Percentiles rank a stretch among this genome's conserved stretches.
phyloP scores from a whole-genome alignment of 2,797 vertebrate species.

The Pogoniulus pusillus region DNA sequence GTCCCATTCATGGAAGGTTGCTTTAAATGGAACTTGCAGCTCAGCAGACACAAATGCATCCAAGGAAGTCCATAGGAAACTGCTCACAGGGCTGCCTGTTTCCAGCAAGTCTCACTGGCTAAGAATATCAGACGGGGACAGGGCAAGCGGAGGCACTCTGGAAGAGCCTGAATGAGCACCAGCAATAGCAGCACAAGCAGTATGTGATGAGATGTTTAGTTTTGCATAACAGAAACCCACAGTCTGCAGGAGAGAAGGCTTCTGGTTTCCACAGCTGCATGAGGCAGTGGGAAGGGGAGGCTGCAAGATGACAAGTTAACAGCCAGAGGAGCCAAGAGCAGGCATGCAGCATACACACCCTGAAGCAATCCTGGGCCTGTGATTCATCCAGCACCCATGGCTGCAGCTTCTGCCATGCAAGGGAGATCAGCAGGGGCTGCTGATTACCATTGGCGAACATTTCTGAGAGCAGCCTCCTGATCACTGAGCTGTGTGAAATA shows the following conservation, averaged over 20 bases:
- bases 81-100: neutral
- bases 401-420: fast-evolving
- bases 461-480: neutral
- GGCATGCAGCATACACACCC: fast-evolving
- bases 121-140: neutral
- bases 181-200: neutral
- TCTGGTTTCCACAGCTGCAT: neutral
- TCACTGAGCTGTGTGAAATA: neutral
- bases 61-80: neutral
- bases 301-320: neutral
- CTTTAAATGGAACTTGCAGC: neutral
- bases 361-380: neutral
- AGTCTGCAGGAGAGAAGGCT: neutral
- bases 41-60: neutral
- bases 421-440: neutral
- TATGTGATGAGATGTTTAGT: neutral
- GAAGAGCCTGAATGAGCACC: neutral
- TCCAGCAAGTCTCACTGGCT: neutral
- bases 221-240: neutral
- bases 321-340: neutral
- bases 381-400: neutral
- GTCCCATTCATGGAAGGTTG: neutral
- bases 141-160: neutral
- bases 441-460: fast-evolving
- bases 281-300: neutral